These are phyloP conservation scores for Chrysogorgia sp. DNA, from an alignment of 92 coral and sea anemone genomes.

Conservation along the genomic window DNA sequence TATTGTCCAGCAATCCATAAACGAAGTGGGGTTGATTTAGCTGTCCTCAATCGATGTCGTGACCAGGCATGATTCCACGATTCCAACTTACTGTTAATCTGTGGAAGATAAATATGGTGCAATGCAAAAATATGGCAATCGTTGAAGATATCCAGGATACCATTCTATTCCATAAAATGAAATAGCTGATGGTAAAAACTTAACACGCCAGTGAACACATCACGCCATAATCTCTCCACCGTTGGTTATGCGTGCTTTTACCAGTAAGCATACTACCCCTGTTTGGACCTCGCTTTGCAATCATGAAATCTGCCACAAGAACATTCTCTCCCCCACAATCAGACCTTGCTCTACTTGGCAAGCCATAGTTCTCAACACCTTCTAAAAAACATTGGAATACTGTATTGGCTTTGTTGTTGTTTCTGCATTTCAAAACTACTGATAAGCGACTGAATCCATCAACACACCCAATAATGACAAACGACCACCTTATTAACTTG, in stretches of 20 bases:
- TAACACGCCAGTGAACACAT: conserved; percentile 37
- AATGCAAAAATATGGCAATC: conserved; percentile 15
- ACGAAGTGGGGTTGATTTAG: conserved; percentile 33
- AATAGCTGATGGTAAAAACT: conserved; percentile 38
- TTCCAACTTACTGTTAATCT: conserved; percentile 13
- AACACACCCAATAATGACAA: conserved; percentile 38
- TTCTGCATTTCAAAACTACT: conserved; percentile 33
- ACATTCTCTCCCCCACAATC: conserved; percentile 33
- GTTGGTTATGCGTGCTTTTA: conserved; percentile 20
- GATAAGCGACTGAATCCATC: conserved; percentile 33
- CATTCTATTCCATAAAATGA: conserved; percentile 38
- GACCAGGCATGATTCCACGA: conserved; percentile 29
- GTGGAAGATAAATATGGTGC: conserved; percentile 29
- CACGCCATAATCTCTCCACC: no score
- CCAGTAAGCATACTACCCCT: conserved; percentile 47
- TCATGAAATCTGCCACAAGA: conserved; percentile 39
- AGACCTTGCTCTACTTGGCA: conserved; percentile 24
- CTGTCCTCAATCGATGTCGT: conserved; percentile 39
- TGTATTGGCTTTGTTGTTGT: conserved; percentile 46
- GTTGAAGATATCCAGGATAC: conserved; percentile 24
- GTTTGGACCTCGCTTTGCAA: conserved; percentile 33
- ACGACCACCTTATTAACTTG: conserved; percentile 48
- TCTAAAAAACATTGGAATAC: conserved; percentile 41
- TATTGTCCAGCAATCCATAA: conserved; percentile 49
- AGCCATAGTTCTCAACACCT: conserved; percentile 41